Base-by-base conservation (phyloP, 2,113 vertebrate species). In the Empidonax traillii region DNA sequence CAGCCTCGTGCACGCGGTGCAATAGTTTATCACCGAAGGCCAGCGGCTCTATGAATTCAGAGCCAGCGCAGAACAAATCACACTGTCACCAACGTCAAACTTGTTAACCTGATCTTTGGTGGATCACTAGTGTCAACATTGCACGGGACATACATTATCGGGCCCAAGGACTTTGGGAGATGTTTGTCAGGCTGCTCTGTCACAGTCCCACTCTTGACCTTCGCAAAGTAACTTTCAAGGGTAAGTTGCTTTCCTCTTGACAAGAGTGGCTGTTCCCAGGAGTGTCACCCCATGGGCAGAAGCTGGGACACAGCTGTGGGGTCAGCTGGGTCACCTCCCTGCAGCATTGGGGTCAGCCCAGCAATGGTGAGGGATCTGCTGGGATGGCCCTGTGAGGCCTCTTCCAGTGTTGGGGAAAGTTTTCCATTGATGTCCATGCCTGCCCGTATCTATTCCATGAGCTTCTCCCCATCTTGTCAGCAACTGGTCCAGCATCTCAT, bases 171-270 rank as follows among this genome's bases (percentile, higher is more conserved):
- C 98, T 98, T 95, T 28, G 78, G 76, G 95, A 94, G 95, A 95
- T 95, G 83, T 97, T 97, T 98, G 98, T 98, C 98, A 98, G 97
- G 90, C 95, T 96, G 96, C 97, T 97, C 97, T 97, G 97, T 97
- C 97, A 97, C 96, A 87, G 81, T 68, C 91, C 85, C 84, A 79
- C 91, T 79, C 95, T 90, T 93, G 96, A 96, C 97, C 96, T 98
- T 97, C 97, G 85, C 95, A 96, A 79, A 94, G 97, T 84, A 87
- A 91, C 91, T 93, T 97, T 97, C 98, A 98, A 99, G 98, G 98
- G 96, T 98, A 92, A 92, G 53, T 88, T 65, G 83, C 94, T 79
- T 52, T 75, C 80, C 90, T 87, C 76, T 86, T 44, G 43, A 44
- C 62, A 87, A 73, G 79, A 61, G 71, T 78, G 44, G 88, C 81